These are phyloP conservation scores for Globodera rostochiensis DNA, from an alignment of 1,140 invertebrate genomes.

Conservation along the genomic window DNA sequence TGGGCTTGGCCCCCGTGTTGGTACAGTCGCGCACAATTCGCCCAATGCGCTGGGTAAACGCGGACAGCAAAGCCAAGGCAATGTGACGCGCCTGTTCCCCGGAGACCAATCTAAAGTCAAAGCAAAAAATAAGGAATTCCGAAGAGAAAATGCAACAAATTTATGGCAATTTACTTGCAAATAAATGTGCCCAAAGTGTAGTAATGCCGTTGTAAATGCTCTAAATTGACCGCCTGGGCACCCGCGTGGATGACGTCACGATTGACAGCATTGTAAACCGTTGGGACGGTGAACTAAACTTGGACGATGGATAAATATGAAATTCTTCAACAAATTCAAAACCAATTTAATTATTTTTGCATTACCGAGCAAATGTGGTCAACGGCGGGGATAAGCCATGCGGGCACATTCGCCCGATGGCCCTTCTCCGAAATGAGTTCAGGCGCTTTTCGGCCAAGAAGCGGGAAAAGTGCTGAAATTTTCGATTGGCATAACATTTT, in stretches of 20 bases:
- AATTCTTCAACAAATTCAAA: not conserved
- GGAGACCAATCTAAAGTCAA: not conserved
- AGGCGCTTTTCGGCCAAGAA: conserved; percentile 21
- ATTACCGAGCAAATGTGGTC: conserved; percentile 15
- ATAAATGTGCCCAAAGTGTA: conserved; percentile 21
- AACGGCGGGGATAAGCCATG: conserved; percentile 21
- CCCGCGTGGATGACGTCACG: conserved; percentile 15
- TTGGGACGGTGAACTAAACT: conserved; percentile 14
- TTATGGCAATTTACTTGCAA: conserved; percentile 15
- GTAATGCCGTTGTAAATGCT: conserved; percentile 14
- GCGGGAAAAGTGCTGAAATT: conserved; percentile 9
- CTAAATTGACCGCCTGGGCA: conserved; percentile 1
- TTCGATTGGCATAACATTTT: too few species aligned
- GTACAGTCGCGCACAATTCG: conserved; percentile 7
- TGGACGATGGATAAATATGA: too few species aligned
- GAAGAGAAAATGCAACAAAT: not conserved
- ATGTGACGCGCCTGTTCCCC: conserved; percentile 9
- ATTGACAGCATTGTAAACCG: conserved; percentile 9
- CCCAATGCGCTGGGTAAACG: conserved; percentile 22
- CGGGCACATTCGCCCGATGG: conserved; percentile 1
- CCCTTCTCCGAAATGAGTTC: conserved; percentile 1
- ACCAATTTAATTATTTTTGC: not conserved
- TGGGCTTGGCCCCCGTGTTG: conserved; percentile 12
- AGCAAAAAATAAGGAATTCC: too few species aligned
- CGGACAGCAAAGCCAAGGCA: conserved; percentile 6